A percentile compares a stretch with the other conserved stretches of the same genome.
These are phyloP conservation scores for Turdus rufiventris DNA, from an alignment of 2,113 vertebrate species.

Conservation along the genomic window DNA sequence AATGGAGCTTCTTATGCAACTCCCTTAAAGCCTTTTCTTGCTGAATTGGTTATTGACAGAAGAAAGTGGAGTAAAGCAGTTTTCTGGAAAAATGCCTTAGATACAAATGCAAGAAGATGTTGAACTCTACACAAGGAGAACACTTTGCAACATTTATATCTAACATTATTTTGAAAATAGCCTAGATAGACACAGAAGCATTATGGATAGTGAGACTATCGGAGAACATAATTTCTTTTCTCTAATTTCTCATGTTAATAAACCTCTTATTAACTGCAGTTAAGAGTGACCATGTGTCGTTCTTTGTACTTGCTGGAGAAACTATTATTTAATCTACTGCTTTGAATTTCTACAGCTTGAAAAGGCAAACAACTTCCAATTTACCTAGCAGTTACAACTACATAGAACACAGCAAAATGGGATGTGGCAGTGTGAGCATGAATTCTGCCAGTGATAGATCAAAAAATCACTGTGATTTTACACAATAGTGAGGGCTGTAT, in stretches of 20 bases:
- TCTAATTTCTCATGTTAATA: neutral
- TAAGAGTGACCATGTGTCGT: neutral
- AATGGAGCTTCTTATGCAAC: neutral
- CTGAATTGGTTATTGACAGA: neutral
- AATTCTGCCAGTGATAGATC: neutral
- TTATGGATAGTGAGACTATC: neutral
- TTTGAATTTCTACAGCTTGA: neutral
- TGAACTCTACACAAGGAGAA: neutral
- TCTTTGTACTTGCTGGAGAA: neutral
- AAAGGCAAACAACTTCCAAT: neutral
- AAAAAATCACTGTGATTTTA: neutral
- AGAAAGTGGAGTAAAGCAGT: neutral
- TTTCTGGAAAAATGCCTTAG: neutral
- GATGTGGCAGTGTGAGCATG: neutral
- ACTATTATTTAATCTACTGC: neutral
- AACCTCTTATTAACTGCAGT: neutral
- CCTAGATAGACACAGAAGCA: neutral
- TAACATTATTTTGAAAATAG: neutral
- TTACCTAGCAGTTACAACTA: neutral
- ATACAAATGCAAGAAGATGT: neutral
- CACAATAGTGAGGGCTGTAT: neutral
- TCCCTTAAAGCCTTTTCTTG: neutral
- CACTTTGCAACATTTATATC: neutral
- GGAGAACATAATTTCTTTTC: neutral
- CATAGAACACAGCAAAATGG: neutral